These are phyloP conservation scores for Labrus mixtus DNA, from an alignment of 2,113 vertebrate genomes.

Conservation along the genomic window DNA sequence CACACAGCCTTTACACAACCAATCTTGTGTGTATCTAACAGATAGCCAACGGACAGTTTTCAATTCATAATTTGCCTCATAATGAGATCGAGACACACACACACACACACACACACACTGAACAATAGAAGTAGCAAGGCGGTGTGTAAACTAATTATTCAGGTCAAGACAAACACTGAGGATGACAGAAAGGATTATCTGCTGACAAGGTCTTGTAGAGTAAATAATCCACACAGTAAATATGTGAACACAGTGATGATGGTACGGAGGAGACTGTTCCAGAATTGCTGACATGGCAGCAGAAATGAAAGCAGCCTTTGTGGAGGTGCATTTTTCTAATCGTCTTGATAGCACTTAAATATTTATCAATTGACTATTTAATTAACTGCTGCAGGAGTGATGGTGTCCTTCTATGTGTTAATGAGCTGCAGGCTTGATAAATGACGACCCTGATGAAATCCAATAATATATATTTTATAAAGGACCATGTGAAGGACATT, in stretches of 20 bases:
- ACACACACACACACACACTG: not conserved
- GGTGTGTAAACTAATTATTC: slow-evolving; percentile 30
- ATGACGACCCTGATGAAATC: slow-evolving; percentile 55
- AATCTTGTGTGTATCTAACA: not conserved
- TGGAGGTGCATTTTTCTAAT: slow-evolving; percentile 2
- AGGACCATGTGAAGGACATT: slow-evolving; percentile 39
- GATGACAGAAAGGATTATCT: slow-evolving; percentile 51
- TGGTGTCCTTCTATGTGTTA: slow-evolving; percentile 40
- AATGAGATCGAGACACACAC: not conserved
- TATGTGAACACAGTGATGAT: not conserved
- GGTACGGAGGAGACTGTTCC: not conserved
- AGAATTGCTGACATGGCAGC: not conserved
- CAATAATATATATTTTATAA: slow-evolving; percentile 53
- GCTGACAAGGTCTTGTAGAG: slow-evolving; percentile 29
- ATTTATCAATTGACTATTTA: slow-evolving; percentile 43
- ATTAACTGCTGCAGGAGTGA: slow-evolving; percentile 31
- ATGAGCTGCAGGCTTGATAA: slow-evolving; percentile 40
- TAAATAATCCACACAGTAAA: slow-evolving; percentile 55
- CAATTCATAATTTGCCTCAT: not conserved
- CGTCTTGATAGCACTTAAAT: slow-evolving; percentile 22
- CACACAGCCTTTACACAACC: too few relatives aligned
- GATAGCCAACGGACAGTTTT: not conserved
- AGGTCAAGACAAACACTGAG: slow-evolving; percentile 28
- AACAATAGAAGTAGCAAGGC: not conserved
- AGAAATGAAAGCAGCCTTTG: not conserved